Evolutionary conservation across 1,140 invertebrate species (phyloP), one percentile per base, ranked within the genome.

Genomic region (Papilio polyxenes): DNA sequence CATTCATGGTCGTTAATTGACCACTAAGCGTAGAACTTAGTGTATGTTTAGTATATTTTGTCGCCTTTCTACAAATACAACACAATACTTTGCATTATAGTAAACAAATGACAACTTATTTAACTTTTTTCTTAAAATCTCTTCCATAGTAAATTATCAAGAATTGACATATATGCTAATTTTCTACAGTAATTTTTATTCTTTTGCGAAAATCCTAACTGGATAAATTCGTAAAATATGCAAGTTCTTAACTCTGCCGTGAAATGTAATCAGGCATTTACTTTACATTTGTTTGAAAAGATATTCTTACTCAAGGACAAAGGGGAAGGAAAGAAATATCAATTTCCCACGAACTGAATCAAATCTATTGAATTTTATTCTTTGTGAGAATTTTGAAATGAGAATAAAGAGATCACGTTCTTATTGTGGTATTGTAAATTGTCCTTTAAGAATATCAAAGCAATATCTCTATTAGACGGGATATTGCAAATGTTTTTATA

Each of bases 291-390:
- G 23, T 72, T 13, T 72, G 65, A 40, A 72, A 72, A 72, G 23
- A 72, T 72, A 72, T 72, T 65, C 23, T 69, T 69, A 31, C 5
- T 37, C 31, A 72, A 72, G 65, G 65, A 72, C 31, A 72, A 72
- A 37, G 31, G 31, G 65, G 31, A 72, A 37, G 65, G 5, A 72
- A 72, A 31, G 23, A 72, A 20, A 62, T 72, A 72, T 72, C 65
- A 72, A 72, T 72, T 65, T 72, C 65, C 11, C 65, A 31, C 31
- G 65, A 72, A 72, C 65, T 15, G 65, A 72, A 72, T 72, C 31
- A 72, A 72, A 37, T 72, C 31, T 72, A 72, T 37, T 72, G 65
- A 37, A 72, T 65, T 31, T 65, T 65, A 37, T 72, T 37, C 31
- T 37, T 72, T 72, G 13, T 37, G 31, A 37, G 31, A 11, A 65